Evolutionary conservation across 2,888 invertebrate genomes (phyloP).

Genomic region (Pediacus dermestoides): DNA sequence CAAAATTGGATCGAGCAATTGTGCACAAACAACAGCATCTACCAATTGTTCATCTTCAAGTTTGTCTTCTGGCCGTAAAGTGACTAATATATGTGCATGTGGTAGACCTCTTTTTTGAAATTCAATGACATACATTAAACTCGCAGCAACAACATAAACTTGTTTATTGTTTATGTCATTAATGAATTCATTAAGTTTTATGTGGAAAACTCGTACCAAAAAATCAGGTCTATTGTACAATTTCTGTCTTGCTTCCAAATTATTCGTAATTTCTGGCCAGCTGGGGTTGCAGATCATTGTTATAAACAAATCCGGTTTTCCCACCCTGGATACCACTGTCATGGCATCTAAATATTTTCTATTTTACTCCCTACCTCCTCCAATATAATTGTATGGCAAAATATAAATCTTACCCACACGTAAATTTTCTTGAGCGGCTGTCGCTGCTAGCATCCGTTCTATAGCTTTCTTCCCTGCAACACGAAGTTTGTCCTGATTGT

Average conservation of each 20-base stretch:
- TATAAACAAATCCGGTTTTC: constrained; percentile 20
- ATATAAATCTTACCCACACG: constrained; percentile 10
- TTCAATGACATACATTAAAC: constrained; percentile 6
- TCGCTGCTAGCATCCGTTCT: constrained; percentile 2
- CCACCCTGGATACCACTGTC: constrained; percentile 13
- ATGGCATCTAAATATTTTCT: constrained; percentile 19
- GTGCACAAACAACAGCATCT: too few relatives aligned
- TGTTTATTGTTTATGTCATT: constrained; percentile 5
- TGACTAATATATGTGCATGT: too few relatives aligned
- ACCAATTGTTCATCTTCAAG: too few relatives aligned
- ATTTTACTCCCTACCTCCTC: background rate
- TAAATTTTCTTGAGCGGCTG: constrained; percentile 6
- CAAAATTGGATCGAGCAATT: too few relatives aligned
- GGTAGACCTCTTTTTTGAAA: too few relatives aligned
- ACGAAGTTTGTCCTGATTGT: constrained; percentile 9
- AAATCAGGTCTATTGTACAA: constrained; percentile 3
- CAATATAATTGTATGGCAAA: constrained; percentile 8
- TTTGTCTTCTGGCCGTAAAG: too few relatives aligned
- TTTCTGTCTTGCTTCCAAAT: constrained; percentile 7
- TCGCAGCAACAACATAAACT: constrained; percentile 1
- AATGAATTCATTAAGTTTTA: constrained; percentile 4
- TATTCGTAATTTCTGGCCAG: constrained; percentile 19
- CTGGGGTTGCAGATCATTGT: constrained; percentile 23
- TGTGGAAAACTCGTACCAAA: constrained; percentile 5
- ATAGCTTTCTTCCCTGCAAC: background rate